Base-by-base conservation (phyloP, 1,140 invertebrate species). In the Ceratina australensis region DNA sequence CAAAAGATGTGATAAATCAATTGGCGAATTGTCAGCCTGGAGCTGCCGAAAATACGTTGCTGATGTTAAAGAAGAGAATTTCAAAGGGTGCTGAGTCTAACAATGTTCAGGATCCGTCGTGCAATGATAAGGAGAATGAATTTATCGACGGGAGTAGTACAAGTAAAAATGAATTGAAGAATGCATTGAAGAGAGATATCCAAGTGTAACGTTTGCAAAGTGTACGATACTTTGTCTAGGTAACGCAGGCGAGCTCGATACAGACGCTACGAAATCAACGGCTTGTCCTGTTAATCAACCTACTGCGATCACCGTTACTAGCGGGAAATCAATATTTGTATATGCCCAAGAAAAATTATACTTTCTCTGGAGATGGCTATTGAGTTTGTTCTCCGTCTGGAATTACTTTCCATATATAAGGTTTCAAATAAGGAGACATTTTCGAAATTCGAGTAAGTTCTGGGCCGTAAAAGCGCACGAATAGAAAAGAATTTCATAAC, bases 31-130 rank as follows among this genome's bases (percentile, higher is more conserved):
- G 92, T 1, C 89, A 91, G 0, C 92, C 92, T 0, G 95, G 94
- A 0, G 90, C 93, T 0, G 94, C 95, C 5, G 95, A 95, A 82
- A 91, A 93, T 1, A 83, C 95, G 0, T 87, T 95, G 0, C 80
- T 92, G 8, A 93, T 90, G 5, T 72, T 93, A 15, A 91, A 89
- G 75, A 57, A 79, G 1, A 92, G 89, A 86, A 15, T 83, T 33
- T 15, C 59, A 7, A 66, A 33, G n/a, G 42, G 67, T 13, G 24
- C 15, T 3, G 56, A 74, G 13, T 16, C 47, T 10, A 50, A 47
- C 12, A 22, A 54, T 33, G 16, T 24, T 49, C 22, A 22, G 13
- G 16, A 57, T 28, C 4, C 2, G 15, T 24, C 20, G 1, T 42
- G 15, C 26, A 22, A 28, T 8, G 24, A 49, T 5, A 54, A 50